These are phyloP conservation scores for Hyles lineata DNA, from an alignment of 2,888 invertebrate species.

Conservation along the genomic window DNA sequence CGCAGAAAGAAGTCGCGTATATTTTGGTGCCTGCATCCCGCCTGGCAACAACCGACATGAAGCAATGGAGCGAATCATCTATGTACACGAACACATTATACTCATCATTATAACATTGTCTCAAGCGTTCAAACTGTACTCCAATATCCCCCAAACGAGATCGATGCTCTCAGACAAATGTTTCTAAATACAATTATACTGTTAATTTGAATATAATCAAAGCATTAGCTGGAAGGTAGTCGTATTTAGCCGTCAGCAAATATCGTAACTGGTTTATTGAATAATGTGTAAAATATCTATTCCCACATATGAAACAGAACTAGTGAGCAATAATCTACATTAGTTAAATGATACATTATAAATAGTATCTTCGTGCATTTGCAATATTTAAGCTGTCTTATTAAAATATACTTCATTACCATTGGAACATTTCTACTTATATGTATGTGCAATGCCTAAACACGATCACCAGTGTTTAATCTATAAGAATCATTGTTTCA, in stretches of 20 bases:
- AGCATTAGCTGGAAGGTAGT: constrained; percentile 20
- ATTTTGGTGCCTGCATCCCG: constrained; percentile 70
- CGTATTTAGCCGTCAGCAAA: constrained; percentile 15
- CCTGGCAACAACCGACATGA: constrained; percentile 58
- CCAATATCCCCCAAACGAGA: constrained; percentile 6
- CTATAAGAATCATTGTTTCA: constrained; percentile 19
- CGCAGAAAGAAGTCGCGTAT: constrained; percentile 65
- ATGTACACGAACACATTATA: constrained; percentile 50
- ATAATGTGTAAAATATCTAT: constrained; percentile 14
- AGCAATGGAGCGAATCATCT: constrained; percentile 55
- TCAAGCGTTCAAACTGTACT: constrained; percentile 23
- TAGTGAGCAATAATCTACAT: constrained; percentile 25
- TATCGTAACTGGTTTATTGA: background rate
- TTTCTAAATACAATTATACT: constrained; percentile 1
- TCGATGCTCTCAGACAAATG: background rate
- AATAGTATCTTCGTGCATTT: constrained; percentile 21
- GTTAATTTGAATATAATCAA: constrained; percentile 8
- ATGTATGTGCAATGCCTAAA: constrained; percentile 17
- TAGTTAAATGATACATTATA: constrained; percentile 21
- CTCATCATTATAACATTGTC: constrained; percentile 19
- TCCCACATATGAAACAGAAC: constrained; percentile 14
- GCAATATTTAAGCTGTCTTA: constrained; percentile 25
- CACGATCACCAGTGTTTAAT: constrained; percentile 15
- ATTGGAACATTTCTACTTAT: constrained; percentile 18
- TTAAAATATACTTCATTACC: constrained; percentile 16